Conservation (phyloP, 2,113 vertebrate genomes). For the Numida meleagris region DNA sequence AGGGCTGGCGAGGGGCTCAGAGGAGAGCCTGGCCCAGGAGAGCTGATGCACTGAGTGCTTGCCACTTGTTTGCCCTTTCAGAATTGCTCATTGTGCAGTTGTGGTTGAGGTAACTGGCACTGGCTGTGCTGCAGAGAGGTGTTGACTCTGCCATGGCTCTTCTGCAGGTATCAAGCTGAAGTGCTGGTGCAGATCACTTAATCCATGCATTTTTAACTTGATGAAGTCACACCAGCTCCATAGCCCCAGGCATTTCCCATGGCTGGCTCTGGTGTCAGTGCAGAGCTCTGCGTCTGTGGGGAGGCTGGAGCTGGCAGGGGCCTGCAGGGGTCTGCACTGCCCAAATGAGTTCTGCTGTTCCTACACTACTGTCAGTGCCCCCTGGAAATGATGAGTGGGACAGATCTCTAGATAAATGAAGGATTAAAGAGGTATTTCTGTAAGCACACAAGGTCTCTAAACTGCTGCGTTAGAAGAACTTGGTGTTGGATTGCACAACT, state of each 20-base stretch:
- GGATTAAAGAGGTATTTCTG: neutral
- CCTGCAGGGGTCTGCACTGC: accelerated
- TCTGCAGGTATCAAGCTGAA: accelerated
- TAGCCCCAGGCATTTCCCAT: neutral
- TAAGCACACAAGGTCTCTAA: neutral
- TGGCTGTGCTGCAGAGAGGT: neutral
- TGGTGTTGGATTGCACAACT: accelerated
- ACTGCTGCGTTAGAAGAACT: neutral
- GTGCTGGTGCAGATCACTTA: too few relatives aligned
- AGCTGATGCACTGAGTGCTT: accelerated
- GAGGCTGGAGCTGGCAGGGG: neutral
- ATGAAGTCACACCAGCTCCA: neutral
- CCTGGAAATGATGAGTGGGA: neutral
- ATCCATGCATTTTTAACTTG: neutral
- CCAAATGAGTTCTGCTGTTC: accelerated
- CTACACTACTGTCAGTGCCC: accelerated
- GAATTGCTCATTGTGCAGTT: neutral
- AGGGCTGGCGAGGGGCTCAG: neutral
- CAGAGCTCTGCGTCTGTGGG: neutral
- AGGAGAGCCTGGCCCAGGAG: neutral
- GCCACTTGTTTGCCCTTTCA: neutral
- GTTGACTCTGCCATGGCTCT: neutral
- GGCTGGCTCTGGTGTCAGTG: neutral
- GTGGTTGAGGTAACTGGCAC: too few relatives aligned
- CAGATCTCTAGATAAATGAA: neutral